A percentile compares a stretch with the other conserved stretches of the same genome.
Evolutionary conservation across 2,113 vertebrate species (phyloP).

Genomic region (Chlorocebus sabaeus): DNA sequence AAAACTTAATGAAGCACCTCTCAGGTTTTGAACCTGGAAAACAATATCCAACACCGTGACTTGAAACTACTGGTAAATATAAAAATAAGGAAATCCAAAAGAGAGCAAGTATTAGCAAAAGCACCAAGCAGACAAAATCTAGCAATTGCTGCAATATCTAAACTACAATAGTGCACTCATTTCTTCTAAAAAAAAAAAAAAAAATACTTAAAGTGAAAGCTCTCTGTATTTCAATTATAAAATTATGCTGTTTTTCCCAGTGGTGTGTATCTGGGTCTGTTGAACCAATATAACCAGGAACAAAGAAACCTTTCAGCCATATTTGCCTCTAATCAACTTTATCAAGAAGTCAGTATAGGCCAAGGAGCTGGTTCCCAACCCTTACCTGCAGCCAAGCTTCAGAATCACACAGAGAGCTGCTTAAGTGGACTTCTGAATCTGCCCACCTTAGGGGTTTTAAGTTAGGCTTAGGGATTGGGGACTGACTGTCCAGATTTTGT

Average conservation of each 20-base stretch:
- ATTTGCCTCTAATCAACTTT: neutral
- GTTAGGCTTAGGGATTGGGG: no score
- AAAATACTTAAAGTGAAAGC: neutral
- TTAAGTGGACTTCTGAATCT: neutral
- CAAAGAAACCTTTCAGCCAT: neutral
- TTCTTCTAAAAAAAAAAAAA: slow-evolving; percentile 3
- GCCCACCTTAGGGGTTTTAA: no score
- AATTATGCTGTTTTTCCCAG: neutral
- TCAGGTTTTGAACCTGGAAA: neutral
- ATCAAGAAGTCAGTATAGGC: neutral
- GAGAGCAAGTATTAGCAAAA: neutral
- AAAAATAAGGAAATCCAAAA: slow-evolving; percentile 34
- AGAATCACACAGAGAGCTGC: neutral
- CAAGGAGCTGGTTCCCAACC: neutral
- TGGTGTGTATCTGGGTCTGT: neutral
- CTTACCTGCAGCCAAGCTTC: neutral
- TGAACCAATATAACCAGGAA: neutral
- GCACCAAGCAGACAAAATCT: neutral
- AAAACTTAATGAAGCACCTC: slow-evolving; percentile 2
- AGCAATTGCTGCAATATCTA: neutral
- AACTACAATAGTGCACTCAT: neutral
- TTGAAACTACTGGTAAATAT: neutral
- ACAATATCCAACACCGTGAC: neutral
- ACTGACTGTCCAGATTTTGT: neutral
- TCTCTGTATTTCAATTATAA: neutral